These are phyloP conservation scores for Caerostris darwini DNA, from an alignment of 1,140 invertebrate species.

Conservation along the genomic window DNA sequence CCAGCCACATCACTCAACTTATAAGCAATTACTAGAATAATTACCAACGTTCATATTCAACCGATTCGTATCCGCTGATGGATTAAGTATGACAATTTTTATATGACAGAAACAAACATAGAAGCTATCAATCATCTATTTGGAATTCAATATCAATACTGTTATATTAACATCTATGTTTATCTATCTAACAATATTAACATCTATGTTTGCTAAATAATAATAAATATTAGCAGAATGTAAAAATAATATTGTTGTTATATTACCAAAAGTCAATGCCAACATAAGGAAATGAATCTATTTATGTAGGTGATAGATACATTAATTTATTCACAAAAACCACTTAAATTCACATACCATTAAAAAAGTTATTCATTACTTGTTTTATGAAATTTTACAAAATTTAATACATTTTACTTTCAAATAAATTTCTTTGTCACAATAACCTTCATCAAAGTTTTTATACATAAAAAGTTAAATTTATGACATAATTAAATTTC, in stretches of 20 bases:
- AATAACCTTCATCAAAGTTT: too few relatives aligned
- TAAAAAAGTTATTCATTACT: too few relatives aligned
- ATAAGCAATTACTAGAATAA: slow-evolving; percentile 72
- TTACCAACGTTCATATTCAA: slow-evolving; percentile 52
- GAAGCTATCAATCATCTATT: background rate
- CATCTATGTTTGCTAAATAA: background rate
- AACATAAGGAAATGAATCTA: too few relatives aligned
- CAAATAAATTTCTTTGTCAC: too few relatives aligned
- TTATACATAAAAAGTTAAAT: too few relatives aligned
- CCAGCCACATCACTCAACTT: slow-evolving; percentile 67
- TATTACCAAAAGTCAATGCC: too few relatives aligned
- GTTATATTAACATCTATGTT: background rate
- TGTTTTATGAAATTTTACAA: too few relatives aligned
- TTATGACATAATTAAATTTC: too few relatives aligned
- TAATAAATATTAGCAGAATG: background rate
- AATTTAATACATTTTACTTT: too few relatives aligned
- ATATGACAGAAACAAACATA: background rate
- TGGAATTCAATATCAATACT: background rate
- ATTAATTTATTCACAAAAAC: too few relatives aligned
- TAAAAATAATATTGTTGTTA: background rate
- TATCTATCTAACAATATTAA: background rate
- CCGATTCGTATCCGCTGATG: slow-evolving; percentile 50
- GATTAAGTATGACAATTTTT: slow-evolving; percentile 37
- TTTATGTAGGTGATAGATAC: too few relatives aligned
- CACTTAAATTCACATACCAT: too few relatives aligned